Evolutionary conservation across 2,888 invertebrate genomes (phyloP).

Genomic region (Choristoneura rosaceana): DNA sequence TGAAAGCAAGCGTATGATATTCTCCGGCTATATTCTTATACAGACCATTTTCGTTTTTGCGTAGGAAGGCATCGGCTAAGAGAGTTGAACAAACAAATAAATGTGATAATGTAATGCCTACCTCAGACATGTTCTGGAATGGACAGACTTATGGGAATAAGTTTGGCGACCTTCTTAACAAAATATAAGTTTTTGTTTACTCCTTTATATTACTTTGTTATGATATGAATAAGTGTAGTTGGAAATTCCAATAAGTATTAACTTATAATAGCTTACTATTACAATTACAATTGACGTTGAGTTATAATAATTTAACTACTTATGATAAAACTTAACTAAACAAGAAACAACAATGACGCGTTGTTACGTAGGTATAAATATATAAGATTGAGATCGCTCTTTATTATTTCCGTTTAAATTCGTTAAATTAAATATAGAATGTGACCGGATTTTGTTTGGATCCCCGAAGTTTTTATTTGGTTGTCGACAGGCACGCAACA

Average conservation of each 20-base stretch:
- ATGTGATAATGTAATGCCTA: constrained; percentile 29
- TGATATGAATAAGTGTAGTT: not conserved
- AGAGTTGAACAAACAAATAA: constrained; percentile 34
- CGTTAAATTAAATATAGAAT: not conserved
- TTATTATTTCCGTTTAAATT: not conserved
- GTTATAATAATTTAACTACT: too few relatives aligned
- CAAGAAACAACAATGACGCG: not conserved
- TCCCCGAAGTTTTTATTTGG: not conserved
- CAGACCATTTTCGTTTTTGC: constrained; percentile 25
- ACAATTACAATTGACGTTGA: not conserved
- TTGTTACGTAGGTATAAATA: not conserved
- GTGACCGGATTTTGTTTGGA: not conserved
- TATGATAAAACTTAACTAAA: not conserved
- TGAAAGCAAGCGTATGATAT: constrained; percentile 55
- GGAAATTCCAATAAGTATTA: not conserved
- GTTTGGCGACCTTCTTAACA: constrained; percentile 5
- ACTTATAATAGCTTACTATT: not conserved
- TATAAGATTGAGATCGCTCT: not conserved
- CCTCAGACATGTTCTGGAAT: constrained; percentile 7
- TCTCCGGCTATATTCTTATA: constrained; percentile 48
- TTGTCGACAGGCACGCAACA: constrained; percentile 4
- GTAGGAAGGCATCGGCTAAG: constrained; percentile 19
- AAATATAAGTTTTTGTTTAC: constrained; percentile 13
- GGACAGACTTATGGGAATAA: constrained; percentile 7
- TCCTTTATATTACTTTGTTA: constrained; percentile 12